phyloP scores from a whole-genome alignment of 2,797 vertebrate genomes.

The Onychomys torridus region DNA sequence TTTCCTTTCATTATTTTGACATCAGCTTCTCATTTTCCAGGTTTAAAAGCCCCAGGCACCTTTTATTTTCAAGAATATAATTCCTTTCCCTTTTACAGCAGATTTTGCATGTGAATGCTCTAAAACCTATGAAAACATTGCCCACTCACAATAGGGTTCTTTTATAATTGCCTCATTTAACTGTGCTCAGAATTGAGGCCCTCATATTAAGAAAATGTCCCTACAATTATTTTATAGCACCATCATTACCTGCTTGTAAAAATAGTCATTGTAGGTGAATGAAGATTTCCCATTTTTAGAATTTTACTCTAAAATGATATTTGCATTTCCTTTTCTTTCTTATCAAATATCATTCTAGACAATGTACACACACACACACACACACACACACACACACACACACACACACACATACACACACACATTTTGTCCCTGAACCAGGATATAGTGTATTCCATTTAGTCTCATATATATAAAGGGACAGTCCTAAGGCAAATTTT shows the following conservation, averaged over 20 bases:
- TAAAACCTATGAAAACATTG: conserved; percentile 34
- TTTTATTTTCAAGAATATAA: neutral
- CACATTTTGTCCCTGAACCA: neutral
- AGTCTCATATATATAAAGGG: neutral
- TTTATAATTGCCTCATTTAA: conserved; percentile 55
- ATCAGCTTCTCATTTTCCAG: neutral
- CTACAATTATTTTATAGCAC: conserved; percentile 63
- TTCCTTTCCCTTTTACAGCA: neutral
- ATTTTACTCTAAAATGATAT: neutral
- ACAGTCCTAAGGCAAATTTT: neutral
- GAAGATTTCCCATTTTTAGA: conserved; percentile 21
- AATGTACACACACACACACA: neutral
- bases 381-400: neutral
- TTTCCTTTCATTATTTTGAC: neutral
- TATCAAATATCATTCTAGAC: neutral
- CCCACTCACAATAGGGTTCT: neutral
- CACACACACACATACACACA: too few relatives aligned
- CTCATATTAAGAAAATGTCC: conserved; percentile 56
- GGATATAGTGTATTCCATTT: neutral
- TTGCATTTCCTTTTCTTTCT: conserved; percentile 22
- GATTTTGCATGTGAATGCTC: neutral
- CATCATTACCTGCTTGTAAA: conserved; percentile 58
- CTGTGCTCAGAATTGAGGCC: conserved; percentile 59
- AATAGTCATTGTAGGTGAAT: conserved; percentile 17
- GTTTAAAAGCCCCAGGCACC: neutral